Conservation (phyloP, 2,797 vertebrate genomes). For the Arctocebus calabarensis region DNA sequence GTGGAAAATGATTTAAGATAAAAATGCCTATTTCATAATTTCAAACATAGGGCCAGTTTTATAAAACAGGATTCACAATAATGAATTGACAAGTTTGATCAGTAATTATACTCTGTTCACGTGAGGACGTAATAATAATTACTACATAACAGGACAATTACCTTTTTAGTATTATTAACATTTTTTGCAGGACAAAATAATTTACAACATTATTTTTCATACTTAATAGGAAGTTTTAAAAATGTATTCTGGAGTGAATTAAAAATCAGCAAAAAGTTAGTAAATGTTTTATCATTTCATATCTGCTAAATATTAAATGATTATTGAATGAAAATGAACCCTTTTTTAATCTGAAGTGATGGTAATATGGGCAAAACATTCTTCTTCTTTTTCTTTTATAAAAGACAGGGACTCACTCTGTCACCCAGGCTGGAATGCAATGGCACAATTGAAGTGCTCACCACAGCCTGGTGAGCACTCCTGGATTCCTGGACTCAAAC, state of each 20-base stretch:
- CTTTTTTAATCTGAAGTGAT: constrained; percentile 87
- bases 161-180: constrained; percentile 45
- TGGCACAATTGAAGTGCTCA: neutral
- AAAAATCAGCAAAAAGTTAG: constrained; percentile 9
- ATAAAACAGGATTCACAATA: neutral
- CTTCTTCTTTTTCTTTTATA: constrained; percentile 71
- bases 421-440: neutral
- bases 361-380: constrained; percentile 85
- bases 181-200: constrained; percentile 35
- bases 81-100: neutral
- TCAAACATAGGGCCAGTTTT: neutral
- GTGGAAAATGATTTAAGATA: neutral
- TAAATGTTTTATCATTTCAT: constrained; percentile 21
- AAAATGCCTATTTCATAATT: constrained; percentile 13
- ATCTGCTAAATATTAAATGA: constrained; percentile 45
- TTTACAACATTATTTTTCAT: constrained; percentile 36
- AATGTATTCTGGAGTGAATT: constrained; percentile 57
- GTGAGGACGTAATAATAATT: neutral
- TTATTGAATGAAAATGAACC: neutral
- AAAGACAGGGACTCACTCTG: neutral
- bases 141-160: neutral
- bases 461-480: neutral
- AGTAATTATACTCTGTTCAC: constrained; percentile 15
- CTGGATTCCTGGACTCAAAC: neutral
- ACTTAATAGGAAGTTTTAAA: constrained; percentile 18